A percentile compares a stretch with the other conserved stretches of the same genome.
Evolutionary conservation across 37 sponge, comb jelly and placozoan species (phyloP).

Genomic region (Halichondria panicea): DNA sequence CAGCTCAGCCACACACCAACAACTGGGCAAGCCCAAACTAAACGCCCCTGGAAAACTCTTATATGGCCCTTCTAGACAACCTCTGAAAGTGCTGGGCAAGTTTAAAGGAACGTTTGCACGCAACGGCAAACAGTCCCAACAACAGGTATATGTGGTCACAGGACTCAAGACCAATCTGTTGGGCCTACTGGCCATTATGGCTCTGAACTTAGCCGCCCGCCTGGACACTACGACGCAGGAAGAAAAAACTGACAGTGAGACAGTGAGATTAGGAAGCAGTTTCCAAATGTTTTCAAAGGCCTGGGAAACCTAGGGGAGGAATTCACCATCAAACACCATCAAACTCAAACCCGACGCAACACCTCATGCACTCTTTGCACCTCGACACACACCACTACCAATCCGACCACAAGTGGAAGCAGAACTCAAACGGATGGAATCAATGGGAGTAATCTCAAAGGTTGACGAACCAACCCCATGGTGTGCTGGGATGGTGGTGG

Average conservation of each 20-base stretch:
- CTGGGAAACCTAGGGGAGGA: constrained; percentile 10
- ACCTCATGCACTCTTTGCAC: constrained; percentile 26
- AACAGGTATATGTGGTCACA: constrained; percentile 21
- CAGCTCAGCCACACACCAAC: background rate
- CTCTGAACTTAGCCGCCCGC: constrained; percentile 7
- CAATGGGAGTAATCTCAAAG: constrained; percentile 11
- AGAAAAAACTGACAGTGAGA: constrained; percentile 24
- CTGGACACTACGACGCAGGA: background rate
- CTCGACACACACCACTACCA: constrained; percentile 24
- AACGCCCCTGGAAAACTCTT: background rate
- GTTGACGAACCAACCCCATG: constrained; percentile 32
- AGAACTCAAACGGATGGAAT: constrained; percentile 26
- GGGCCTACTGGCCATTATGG: constrained; percentile 40
- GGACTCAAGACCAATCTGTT: background rate
- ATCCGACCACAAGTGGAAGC: background rate
- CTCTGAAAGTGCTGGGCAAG: background rate
- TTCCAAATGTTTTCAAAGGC: constrained; percentile 29
- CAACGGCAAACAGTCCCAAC: background rate
- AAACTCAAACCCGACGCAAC: constrained; percentile 5
- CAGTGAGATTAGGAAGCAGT: constrained; percentile 6
- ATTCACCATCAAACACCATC: constrained; percentile 1
- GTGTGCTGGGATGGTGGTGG: constrained; percentile 36
- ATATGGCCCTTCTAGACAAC: background rate
- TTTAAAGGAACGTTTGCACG: background rate
- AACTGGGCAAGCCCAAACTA: background rate